A percentile compares a stretch with the other conserved stretches of the same genome.
These are phyloP conservation scores for Zaprionus kolodkinae DNA, from an alignment of 1,140 invertebrate species.

Conservation along the genomic window DNA sequence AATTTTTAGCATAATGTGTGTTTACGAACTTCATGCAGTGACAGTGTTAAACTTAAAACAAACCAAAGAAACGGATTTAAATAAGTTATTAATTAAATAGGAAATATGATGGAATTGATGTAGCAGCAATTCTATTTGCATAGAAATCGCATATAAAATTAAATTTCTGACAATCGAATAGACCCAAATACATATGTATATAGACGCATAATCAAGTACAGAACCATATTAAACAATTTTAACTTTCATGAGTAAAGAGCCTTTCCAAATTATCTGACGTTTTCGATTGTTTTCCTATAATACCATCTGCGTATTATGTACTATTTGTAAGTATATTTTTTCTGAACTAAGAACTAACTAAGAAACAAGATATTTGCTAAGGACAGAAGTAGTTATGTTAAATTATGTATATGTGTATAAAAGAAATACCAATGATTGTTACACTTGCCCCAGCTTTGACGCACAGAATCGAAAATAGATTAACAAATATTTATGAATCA, in stretches of 20 bases:
- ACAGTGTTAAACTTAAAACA: not conserved
- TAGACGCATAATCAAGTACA: not conserved
- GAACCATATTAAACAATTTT: not conserved
- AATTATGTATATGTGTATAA: not conserved
- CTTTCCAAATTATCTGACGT: not conserved
- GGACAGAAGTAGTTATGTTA: not conserved
- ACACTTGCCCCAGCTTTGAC: not conserved
- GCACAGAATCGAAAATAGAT: not conserved
- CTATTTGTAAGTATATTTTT: not conserved
- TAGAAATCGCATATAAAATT: not conserved
- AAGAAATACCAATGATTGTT: not conserved
- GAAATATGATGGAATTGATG: not conserved
- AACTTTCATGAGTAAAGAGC: not conserved
- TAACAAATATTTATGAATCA: not conserved
- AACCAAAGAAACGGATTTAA: not conserved
- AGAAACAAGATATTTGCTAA: not conserved
- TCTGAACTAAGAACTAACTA: too few species aligned
- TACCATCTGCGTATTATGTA: not conserved
- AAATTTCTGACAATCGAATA: not conserved
- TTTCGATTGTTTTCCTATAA: not conserved
- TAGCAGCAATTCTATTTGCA: not conserved
- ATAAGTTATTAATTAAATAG: not conserved
- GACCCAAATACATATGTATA: conserved; percentile 8
- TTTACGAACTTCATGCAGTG: not conserved
- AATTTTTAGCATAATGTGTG: not conserved